Evolutionary conservation across 2,113 vertebrate species (phyloP), one percentile per base, ranked within the genome.

Genomic region (Leptodactylus fuscus): DNA sequence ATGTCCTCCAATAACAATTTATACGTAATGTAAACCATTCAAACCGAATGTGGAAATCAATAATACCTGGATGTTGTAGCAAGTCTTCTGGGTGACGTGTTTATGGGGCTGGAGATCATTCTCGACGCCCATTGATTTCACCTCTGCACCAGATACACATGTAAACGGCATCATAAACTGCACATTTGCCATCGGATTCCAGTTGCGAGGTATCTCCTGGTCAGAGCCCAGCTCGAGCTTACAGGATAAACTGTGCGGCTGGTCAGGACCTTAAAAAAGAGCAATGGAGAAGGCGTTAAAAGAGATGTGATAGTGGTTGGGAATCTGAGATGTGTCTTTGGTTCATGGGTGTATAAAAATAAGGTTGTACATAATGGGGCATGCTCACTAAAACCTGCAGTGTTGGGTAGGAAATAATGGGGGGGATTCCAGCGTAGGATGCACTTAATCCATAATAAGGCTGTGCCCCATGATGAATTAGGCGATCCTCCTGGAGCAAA

Each of bases 201-300:
- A 99, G 88, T 96, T 95, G 4, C 88, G 94, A 0, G 98, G 97
- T 71, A 99, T 96, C 91, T 98, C 96, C 90, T 97, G 97, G 92
- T 99, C 97, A 20, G 97, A 99, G 41, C 96, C 96, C 5, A 99
- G 96, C 87, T 99, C 97, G 22, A 99, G 92, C 89, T 97, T 98
- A 91, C 96, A 99, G 71, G 95, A 97, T 86, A 99, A 93, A 74
- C 96, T 97, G 86, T 98, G 97, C 24, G 96, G 97, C 83, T 98
- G 97, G 90, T 97, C 95, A 81, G 94, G 92, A 83, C 95, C 98
- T 99, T 70, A 87, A 29, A 71, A 88, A 29, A 83, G 9, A 69
- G 9, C 18, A 51, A 44, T 78, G 49, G 20, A 73, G n/a, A 73
- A 46, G 11, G 41, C 16, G n/a, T 38, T 74, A 74, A 13, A 27